Conservation (phyloP, 1,140 invertebrate genomes). For the Hyles euphorbiae region DNA sequence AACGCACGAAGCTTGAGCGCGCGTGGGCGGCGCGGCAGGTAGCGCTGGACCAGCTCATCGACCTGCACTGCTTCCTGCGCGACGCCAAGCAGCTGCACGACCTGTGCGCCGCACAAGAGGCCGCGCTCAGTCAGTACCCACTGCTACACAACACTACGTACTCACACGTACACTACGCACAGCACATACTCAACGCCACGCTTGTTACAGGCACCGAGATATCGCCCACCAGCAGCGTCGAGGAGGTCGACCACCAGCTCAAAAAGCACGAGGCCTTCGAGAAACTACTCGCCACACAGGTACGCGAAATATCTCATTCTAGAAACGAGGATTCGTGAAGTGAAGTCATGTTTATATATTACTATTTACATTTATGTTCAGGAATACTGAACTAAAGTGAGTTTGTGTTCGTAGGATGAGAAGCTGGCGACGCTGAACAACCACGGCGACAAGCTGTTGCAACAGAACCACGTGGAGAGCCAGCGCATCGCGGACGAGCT, state of each 20-base stretch:
- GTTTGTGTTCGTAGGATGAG: constrained; percentile 79
- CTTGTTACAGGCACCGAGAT: constrained; percentile 54
- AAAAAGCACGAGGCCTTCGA: constrained; percentile 95
- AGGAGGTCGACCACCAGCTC: constrained; percentile 90
- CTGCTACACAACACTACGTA: neutral
- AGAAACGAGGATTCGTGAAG: too few relatives aligned
- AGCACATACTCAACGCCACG: neutral
- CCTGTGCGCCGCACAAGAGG: constrained; percentile 92
- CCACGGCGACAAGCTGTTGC: constrained; percentile 91
- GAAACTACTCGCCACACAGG: constrained; percentile 84
- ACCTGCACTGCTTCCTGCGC: constrained; percentile 95
- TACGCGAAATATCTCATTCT: constrained; percentile 15
- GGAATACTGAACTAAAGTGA: too few relatives aligned
- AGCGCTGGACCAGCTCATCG: constrained; percentile 94
- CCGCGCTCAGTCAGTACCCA: constrained; percentile 74
- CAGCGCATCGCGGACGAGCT: constrained; percentile 86
- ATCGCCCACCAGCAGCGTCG: constrained; percentile 80
- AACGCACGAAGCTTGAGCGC: constrained; percentile 85
- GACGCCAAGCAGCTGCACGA: constrained; percentile 96
- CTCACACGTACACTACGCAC: neutral
- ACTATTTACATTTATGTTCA: too few relatives aligned
- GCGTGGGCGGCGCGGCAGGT: constrained; percentile 94
- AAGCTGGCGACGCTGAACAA: constrained; percentile 89
- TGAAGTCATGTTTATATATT: too few relatives aligned
- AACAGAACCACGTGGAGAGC: constrained; percentile 96